A percentile compares a stretch with the other conserved stretches of the same genome.
These are phyloP conservation scores for Uropetala carovei DNA, from an alignment of 2,888 invertebrate species.

Conservation along the genomic window DNA sequence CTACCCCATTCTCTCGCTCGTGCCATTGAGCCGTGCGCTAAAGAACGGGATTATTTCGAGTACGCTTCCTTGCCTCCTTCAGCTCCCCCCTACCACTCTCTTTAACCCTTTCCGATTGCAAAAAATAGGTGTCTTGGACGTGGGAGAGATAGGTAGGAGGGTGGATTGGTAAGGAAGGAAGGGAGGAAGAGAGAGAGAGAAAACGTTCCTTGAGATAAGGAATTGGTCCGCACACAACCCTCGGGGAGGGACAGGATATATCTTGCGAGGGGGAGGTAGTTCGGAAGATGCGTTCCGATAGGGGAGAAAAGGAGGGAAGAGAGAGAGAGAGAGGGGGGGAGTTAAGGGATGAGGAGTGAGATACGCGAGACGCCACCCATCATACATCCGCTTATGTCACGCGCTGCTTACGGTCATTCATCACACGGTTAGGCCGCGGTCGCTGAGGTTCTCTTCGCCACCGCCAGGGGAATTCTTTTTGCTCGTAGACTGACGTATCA, in stretches of 20 bases:
- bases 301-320: not conserved
- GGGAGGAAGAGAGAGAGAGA: not conserved
- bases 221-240: conserved; percentile 14
- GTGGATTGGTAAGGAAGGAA: not conserved
- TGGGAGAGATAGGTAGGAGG: not conserved
- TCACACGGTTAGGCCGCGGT: conserved; percentile 9
- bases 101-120: not conserved
- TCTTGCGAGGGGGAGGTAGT: not conserved
- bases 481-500: not conserved
- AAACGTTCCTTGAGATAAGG: conserved; percentile 22
- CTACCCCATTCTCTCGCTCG: not conserved
- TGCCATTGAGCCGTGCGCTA: not conserved
- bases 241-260: not conserved
- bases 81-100: not conserved
- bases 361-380: not conserved
- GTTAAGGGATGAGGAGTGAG: conserved; percentile 8
- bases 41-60: no score
- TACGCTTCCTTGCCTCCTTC: not conserved
- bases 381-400: conserved; percentile 53
- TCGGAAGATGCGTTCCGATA: no score
- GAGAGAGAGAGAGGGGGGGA: conserved; percentile 26
- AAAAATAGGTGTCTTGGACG: not conserved
- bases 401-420: conserved; percentile 43
- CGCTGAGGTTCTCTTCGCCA: not conserved
- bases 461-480: not conserved